A percentile compares a stretch with the other conserved stretches of the same genome.
Conservation (phyloP, 2,113 vertebrate species). For the Parotia lawesii region DNA sequence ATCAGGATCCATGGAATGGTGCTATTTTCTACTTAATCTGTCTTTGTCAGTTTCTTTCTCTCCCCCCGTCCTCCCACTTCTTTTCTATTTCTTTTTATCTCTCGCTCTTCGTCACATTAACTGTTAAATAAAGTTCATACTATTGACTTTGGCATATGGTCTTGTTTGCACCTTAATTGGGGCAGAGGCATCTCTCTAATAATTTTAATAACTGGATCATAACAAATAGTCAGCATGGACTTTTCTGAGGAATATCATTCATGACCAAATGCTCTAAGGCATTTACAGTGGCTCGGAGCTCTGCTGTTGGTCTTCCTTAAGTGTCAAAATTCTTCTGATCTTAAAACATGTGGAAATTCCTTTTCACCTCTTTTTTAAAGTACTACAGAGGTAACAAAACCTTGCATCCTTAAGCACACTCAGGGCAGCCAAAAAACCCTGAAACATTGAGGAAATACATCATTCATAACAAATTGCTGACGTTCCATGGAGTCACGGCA, state of each 20-base stretch:
- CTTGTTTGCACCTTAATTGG: neutral
- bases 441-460: neutral
- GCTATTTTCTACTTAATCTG: neutral
- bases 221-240: neutral
- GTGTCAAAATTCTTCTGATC: neutral
- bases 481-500: neutral
- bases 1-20: neutral
- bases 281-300: neutral
- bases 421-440: neutral
- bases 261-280: neutral
- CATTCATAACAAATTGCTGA: neutral
- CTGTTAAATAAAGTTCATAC: neutral
- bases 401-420: neutral
- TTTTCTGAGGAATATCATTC: neutral
- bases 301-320: neutral
- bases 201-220: neutral
- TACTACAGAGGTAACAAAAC: neutral
- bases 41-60: neutral
- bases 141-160: neutral
- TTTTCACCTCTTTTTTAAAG: fast-evolving
- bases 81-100: neutral
- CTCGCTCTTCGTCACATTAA: too few relatives aligned
- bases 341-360: neutral
- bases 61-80: too few relatives aligned
- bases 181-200: neutral